Evolutionary conservation across 2,113 vertebrate genomes (phyloP).

Genomic region (Fulica atra): DNA sequence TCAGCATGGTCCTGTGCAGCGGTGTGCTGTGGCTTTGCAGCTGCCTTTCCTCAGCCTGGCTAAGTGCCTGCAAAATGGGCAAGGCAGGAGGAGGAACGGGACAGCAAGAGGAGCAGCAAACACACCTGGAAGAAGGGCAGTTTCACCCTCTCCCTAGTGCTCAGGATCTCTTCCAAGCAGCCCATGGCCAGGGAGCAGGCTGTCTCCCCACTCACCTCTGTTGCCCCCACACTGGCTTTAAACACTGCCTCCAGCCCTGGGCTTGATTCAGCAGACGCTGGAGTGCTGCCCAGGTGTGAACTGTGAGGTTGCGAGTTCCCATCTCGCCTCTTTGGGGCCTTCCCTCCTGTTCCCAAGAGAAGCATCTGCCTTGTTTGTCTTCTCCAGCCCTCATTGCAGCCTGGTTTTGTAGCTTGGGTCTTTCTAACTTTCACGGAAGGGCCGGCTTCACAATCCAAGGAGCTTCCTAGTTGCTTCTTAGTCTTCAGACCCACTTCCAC

Average conservation of each 20-base stretch:
- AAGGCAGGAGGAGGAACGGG: not conserved
- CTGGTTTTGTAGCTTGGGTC: fast-evolving
- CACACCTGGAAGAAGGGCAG: not conserved
- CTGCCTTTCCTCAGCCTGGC: not conserved
- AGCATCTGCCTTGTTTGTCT: not conserved
- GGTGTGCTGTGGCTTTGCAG: not conserved
- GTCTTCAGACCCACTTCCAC: not conserved
- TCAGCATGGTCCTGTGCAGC: fast-evolving
- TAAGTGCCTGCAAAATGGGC: fast-evolving
- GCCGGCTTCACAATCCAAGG: fast-evolving
- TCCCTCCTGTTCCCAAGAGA: not conserved
- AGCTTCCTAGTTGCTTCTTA: not conserved
- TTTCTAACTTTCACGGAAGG: not conserved
- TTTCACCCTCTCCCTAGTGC: not conserved
- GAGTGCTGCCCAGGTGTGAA: not conserved
- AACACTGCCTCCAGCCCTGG: not conserved
- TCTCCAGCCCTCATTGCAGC: not conserved
- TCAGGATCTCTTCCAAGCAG: constrained; percentile 10
- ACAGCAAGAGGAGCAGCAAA: fast-evolving
- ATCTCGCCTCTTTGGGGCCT: not conserved
- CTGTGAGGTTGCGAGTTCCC: not conserved
- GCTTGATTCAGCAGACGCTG: not conserved
- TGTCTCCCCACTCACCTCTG: not conserved
- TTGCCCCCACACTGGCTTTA: not conserved
- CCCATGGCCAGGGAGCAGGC: not conserved